Evolutionary conservation across 2,888 invertebrate species (phyloP).

Genomic region (Branchipolynoe longqiensis): DNA sequence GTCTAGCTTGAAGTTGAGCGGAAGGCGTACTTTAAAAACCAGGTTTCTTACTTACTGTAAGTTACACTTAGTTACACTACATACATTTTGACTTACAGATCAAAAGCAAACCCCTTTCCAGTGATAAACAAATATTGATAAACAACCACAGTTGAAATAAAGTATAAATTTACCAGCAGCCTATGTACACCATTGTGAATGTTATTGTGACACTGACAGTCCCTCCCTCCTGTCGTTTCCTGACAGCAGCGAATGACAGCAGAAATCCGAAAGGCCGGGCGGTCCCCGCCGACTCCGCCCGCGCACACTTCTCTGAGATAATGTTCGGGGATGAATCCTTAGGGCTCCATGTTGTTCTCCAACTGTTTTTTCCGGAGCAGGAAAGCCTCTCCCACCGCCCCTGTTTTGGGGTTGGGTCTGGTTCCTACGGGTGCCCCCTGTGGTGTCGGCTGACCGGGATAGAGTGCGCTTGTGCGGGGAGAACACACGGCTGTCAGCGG

Average conservation of each 20-base stretch:
- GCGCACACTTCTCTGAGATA: background rate
- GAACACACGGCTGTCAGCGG: background rate
- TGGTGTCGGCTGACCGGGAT: background rate
- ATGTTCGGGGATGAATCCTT: background rate
- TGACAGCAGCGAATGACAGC: too few species aligned
- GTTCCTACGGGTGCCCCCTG: background rate
- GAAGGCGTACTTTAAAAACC: too few species aligned
- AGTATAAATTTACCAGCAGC: conserved; percentile 19
- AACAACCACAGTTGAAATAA: too few species aligned
- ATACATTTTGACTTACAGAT: too few species aligned
- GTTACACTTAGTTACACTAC: too few species aligned
- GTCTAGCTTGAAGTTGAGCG: too few species aligned
- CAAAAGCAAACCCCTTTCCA: too few species aligned
- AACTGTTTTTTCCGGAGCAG: background rate
- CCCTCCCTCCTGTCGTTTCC: too few species aligned
- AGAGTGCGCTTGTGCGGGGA: background rate
- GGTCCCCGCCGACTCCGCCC: background rate
- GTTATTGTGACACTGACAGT: conserved; percentile 43
- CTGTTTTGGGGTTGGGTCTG: too few species aligned
- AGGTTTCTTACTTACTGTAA: too few species aligned
- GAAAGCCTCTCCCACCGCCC: too few species aligned
- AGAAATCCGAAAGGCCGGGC: background rate
- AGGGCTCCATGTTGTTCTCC: background rate
- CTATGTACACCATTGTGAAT: conserved; percentile 11
- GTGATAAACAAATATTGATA: too few species aligned